phyloP scores from a whole-genome alignment of 2,888 invertebrate genomes.

The Sialis lutaria region DNA sequence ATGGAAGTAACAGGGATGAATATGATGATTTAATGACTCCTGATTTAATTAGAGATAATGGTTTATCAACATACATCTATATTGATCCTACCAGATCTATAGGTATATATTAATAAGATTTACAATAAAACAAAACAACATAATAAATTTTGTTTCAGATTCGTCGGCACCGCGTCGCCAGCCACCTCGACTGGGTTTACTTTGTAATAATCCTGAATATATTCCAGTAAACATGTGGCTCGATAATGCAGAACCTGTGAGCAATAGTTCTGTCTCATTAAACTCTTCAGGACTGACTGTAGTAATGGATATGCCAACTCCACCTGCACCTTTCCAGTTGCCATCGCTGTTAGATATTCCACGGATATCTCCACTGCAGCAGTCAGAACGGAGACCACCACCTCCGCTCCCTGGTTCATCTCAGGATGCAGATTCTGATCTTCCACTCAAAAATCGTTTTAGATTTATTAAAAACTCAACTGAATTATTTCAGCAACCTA shows the following conservation, averaged over 20 bases:
- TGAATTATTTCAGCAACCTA: slow-evolving; percentile 19
- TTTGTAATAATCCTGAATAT: slow-evolving; percentile 18
- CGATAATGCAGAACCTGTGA: slow-evolving; percentile 25
- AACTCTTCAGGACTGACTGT: slow-evolving; percentile 26
- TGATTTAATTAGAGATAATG: too few species aligned
- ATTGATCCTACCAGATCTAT: too few species aligned
- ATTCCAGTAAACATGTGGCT: slow-evolving; percentile 8
- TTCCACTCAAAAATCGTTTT: slow-evolving; percentile 35
- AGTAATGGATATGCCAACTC: slow-evolving; percentile 23
- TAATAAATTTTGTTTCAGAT: too few species aligned
- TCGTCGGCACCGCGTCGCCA: slow-evolving; percentile 17
- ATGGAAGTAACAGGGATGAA: too few species aligned
- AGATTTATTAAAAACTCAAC: slow-evolving; percentile 35
- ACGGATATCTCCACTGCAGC: slow-evolving; percentile 3
- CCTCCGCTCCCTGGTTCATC: slow-evolving; percentile 33
- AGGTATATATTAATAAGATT: too few species aligned
- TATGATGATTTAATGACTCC: too few species aligned
- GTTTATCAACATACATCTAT: too few species aligned
- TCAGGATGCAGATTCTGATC: slow-evolving; percentile 36
- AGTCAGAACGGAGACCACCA: slow-evolving; percentile 18
- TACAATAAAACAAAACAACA: too few species aligned
- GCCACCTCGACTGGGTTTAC: slow-evolving; percentile 18
- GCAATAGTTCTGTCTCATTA: slow-evolving; percentile 30
- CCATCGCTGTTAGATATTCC: slow-evolving; percentile 9
- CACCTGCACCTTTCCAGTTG: slow-evolving; percentile 18